Base-by-base conservation (phyloP, 2,888 invertebrate genomes). In the Ectemnius continuus region DNA sequence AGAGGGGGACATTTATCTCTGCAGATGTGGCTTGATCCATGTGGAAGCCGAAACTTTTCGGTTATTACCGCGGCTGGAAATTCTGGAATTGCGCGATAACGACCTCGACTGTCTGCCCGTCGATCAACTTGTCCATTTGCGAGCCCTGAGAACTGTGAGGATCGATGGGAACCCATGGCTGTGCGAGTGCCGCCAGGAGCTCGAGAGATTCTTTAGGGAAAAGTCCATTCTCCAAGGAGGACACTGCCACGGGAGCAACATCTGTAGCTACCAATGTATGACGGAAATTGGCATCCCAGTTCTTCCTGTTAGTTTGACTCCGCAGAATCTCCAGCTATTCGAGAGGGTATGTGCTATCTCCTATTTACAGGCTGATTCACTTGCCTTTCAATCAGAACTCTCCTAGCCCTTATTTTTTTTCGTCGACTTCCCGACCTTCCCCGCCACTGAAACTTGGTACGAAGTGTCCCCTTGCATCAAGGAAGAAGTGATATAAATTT, bases 121-220 rank as follows among this genome's bases (percentile, higher is more conserved):
- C 36, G 84, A 88, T 16, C 80, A 84, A 6, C 66, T 88, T 11
- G 46, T 64, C 0, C 63, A 77, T 13, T 64, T 88, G 48, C 67
- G 67, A 4, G 68, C 23, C 5, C 77, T 88, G 5, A 83, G 58
- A n/a, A 76, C 70, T 8, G 76, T 86, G 14, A 80, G 79, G 6
- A 83, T 88, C 46, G 87, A 83, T 18, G 77, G 84, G 1, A 88
- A 88, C 58, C 88, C 88, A 0, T 88, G 88, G 88, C 71, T 86
- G 0, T 88, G 88, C 76, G 83, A 83, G 11, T 88, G 88, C 23
- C 76, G 82, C 14, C 56, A 62, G 4, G 72, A 67, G 14, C 52
- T 88, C 8, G 76, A 81, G 1, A 62, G 60, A 14, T 87, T 84
- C 23, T 80, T 88, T 4, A 72, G 66, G 4, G 70, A 73, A 1